A percentile compares a stretch with the other conserved stretches of the same genome.
These are phyloP conservation scores for Chaitophorus viminalis DNA, from an alignment of 2,888 invertebrate genomes.

Conservation along the genomic window DNA sequence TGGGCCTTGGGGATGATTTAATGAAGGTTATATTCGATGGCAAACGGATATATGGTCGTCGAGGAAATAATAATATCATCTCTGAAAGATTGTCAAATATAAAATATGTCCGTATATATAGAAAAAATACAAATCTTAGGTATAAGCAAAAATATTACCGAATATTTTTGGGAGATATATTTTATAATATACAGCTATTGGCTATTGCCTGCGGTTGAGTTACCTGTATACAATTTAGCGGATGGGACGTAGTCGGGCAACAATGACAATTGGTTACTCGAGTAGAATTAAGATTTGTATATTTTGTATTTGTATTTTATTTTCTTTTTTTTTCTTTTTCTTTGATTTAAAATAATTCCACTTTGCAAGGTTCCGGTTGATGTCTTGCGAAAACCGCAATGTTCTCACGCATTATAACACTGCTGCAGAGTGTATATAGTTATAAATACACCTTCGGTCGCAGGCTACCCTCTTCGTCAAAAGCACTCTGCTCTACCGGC, in stretches of 20 bases:
- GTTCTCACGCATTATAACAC: slow-evolving; percentile 43
- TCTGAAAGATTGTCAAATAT: neutral
- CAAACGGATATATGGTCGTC: too few species aligned
- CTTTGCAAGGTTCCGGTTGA: slow-evolving; percentile 50
- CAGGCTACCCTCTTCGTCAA: slow-evolving; percentile 40
- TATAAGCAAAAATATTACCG: neutral
- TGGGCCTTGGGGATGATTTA: slow-evolving; percentile 12
- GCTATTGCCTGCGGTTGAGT: neutral
- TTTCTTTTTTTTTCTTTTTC: too few species aligned
- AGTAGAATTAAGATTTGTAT: slow-evolving; percentile 3
- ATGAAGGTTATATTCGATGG: neutral
- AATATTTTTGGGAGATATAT: neutral
- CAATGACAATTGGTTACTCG: slow-evolving; percentile 19
- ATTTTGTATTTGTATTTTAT: slow-evolving; percentile 10
- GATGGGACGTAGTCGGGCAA: neutral
- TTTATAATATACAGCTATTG: neutral
- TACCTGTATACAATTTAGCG: neutral
- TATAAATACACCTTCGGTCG: slow-evolving; percentile 6
- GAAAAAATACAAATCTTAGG: neutral
- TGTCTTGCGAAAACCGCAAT: slow-evolving; percentile 54
- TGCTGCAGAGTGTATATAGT: neutral
- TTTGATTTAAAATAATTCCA: slow-evolving; percentile 39
- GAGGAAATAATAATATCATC: neutral
- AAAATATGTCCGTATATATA: neutral
- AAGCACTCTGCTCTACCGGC: slow-evolving; percentile 19